Evolutionary conservation across 2,888 invertebrate genomes (phyloP).

Genomic region (Lasioglossum malachurum): DNA sequence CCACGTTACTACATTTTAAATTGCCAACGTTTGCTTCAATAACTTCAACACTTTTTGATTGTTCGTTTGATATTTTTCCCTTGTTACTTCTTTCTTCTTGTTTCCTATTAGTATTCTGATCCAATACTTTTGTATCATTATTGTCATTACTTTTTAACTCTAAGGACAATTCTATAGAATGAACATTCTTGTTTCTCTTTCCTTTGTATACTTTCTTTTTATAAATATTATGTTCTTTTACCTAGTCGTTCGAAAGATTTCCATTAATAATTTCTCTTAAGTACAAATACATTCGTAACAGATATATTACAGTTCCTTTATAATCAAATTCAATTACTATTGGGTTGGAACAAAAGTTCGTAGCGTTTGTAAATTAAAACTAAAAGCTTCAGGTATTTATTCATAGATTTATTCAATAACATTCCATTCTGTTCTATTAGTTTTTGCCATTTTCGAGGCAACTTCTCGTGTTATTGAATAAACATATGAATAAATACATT

Average conservation of each 20-base stretch:
- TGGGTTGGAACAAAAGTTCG: not conserved
- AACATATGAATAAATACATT: too few species aligned
- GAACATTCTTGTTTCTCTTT: slow-evolving; percentile 2
- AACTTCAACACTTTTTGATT: not conserved
- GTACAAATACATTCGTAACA: not conserved
- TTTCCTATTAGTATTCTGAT: not conserved
- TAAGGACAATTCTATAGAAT: not conserved
- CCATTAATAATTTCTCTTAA: slow-evolving; percentile 13
- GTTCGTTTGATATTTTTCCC: not conserved
- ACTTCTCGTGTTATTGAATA: too few species aligned
- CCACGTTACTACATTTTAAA: not conserved
- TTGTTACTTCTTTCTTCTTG: not conserved
- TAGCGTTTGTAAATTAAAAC: too few species aligned
- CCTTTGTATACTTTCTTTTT: not conserved
- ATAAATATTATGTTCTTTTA: not conserved
- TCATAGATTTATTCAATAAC: too few species aligned
- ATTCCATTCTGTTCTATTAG: too few species aligned
- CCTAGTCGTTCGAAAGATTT: slow-evolving; percentile 36
- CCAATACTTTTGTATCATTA: not conserved
- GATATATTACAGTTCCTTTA: not conserved
- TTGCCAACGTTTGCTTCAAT: not conserved
- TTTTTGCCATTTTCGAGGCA: too few species aligned
- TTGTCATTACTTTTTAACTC: not conserved
- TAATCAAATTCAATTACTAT: not conserved
- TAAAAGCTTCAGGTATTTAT: too few species aligned